Percentiles rank a stretch among this genome's conserved stretches.
phyloP scores from a whole-genome alignment of 2,888 invertebrate species.

The Alloplasta piceator region DNA sequence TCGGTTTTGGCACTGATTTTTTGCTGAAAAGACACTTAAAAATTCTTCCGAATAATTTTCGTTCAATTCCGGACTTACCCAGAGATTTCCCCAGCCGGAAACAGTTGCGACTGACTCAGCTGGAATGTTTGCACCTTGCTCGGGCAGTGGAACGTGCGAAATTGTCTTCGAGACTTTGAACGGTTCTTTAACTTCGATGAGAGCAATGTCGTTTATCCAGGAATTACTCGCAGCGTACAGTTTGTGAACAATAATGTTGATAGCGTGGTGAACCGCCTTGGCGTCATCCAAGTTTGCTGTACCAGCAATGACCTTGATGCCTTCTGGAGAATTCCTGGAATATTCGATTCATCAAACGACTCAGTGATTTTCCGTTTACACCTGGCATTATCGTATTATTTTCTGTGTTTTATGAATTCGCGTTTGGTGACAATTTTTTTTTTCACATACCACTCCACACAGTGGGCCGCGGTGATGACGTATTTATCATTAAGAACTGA shows the following conservation, averaged over 20 bases:
- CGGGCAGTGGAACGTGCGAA: conserved; percentile 83
- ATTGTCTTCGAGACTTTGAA: conserved; percentile 83
- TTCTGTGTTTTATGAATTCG: background rate
- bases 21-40: background rate
- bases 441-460: conserved; percentile 35
- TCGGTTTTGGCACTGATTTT: background rate
- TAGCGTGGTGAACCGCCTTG: conserved; percentile 36
- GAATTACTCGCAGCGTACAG: conserved; percentile 64
- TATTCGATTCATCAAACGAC: background rate
- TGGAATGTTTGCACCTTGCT: conserved; percentile 67
- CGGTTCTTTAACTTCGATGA: conserved; percentile 68
- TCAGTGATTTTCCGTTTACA: background rate
- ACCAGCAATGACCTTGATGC: conserved; percentile 69
- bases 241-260: conserved; percentile 67
- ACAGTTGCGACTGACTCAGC: conserved; percentile 70
- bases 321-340: conserved; percentile 2
- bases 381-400: too few species aligned
- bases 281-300: conserved; percentile 63
- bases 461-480: conserved; percentile 76
- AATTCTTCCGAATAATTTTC: background rate
- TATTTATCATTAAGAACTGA: conserved; percentile 68
- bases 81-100: conserved; percentile 78
- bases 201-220: conserved; percentile 75
- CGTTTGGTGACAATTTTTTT: background rate
- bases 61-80: conserved; percentile 65